These are phyloP conservation scores for Drosophila trichaetosa DNA, from an alignment of 2,888 invertebrate species.

Conservation along the genomic window DNA sequence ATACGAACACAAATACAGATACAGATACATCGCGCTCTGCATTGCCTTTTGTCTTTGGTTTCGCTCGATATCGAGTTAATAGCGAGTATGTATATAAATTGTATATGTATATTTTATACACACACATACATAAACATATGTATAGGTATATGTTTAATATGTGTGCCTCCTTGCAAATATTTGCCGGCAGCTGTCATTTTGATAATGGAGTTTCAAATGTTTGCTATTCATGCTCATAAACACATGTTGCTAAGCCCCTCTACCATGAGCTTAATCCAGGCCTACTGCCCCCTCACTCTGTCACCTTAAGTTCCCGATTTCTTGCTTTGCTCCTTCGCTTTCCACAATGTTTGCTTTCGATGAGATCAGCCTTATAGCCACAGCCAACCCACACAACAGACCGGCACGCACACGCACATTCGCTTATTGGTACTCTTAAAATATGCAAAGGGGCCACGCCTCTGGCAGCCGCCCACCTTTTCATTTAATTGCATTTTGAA, in stretches of 20 bases:
- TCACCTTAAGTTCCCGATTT: background rate
- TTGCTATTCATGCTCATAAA: conserved; percentile 58
- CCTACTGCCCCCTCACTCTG: background rate
- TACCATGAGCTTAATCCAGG: conserved; percentile 11
- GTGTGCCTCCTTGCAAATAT: conserved; percentile 57
- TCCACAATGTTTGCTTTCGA: conserved; percentile 44
- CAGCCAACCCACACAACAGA: conserved; percentile 1
- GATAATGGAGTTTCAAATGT: conserved; percentile 71
- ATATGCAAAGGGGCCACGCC: conserved; percentile 40
- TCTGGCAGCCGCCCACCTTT: conserved; percentile 25
- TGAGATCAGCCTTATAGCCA: conserved; percentile 22
- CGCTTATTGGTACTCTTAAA: conserved; percentile 33
- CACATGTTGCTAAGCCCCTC: conserved; percentile 49
- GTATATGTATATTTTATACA: conserved; percentile 17
- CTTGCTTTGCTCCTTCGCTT: background rate
- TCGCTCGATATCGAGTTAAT: conserved; percentile 37
- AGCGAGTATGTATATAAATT: conserved; percentile 1
- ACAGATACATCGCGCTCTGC: conserved; percentile 23
- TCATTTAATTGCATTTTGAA: conserved; percentile 60
- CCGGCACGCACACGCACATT: conserved; percentile 10
- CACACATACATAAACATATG: background rate
- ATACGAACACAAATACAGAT: conserved; percentile 41
- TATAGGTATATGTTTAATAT: conserved; percentile 26
- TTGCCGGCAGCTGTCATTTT: conserved; percentile 69
- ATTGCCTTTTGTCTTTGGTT: conserved; percentile 36